Evolutionary conservation across 1,140 invertebrate species (phyloP).

Genomic region (Liolophura sinensis): DNA sequence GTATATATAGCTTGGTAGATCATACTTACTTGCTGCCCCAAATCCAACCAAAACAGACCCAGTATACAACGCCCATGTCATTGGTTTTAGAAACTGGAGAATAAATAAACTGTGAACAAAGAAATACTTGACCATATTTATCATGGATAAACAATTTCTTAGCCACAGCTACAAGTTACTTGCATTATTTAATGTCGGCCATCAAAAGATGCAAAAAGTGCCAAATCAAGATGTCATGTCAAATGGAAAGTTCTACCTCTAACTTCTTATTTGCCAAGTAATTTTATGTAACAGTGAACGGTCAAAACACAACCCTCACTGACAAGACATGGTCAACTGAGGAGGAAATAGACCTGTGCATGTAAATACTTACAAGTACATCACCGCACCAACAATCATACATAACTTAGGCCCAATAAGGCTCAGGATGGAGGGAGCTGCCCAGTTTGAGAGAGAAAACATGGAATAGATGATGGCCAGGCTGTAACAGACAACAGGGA

Average conservation of each 20-base stretch:
- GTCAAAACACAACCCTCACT: too few species aligned
- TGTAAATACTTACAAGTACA: slow-evolving; percentile 51
- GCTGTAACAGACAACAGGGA: slow-evolving; percentile 42
- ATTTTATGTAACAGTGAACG: too few species aligned
- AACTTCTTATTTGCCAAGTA: background rate
- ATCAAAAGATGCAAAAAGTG: too few species aligned
- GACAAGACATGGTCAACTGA: too few species aligned
- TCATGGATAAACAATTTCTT: too few species aligned
- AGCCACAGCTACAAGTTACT: too few species aligned
- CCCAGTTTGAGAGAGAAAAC: slow-evolving; percentile 88
- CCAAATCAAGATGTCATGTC: too few species aligned
- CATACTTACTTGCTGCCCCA: slow-evolving; percentile 73
- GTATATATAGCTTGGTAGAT: too few species aligned
- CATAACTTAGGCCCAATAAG: slow-evolving; percentile 79
- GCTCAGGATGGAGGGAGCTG: slow-evolving; percentile 84
- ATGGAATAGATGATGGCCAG: slow-evolving; percentile 88
- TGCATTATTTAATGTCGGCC: too few species aligned
- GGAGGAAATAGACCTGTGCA: too few species aligned
- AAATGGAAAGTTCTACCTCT: too few species aligned
- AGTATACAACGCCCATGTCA: slow-evolving; percentile 78
- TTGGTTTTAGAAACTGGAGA: slow-evolving; percentile 78
- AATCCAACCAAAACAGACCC: slow-evolving; percentile 84
- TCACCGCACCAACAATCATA: slow-evolving; percentile 77
- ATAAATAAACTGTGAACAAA: slow-evolving; percentile 59
- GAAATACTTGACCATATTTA: slow-evolving; percentile 1